These are phyloP conservation scores for Venusia cambrica DNA, from an alignment of 2,888 invertebrate genomes.

Conservation along the genomic window DNA sequence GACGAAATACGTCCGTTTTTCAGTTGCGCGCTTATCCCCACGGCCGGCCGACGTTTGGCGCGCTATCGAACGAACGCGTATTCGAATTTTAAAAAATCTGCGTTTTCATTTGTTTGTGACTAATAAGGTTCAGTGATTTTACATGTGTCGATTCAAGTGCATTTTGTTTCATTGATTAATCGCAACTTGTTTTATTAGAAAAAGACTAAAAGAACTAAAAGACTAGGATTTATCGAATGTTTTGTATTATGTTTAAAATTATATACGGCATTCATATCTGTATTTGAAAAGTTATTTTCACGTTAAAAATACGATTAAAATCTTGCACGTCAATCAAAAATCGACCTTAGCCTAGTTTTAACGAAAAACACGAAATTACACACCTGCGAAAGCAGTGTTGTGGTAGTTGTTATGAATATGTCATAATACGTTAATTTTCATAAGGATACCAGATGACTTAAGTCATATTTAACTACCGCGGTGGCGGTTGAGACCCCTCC, in stretches of 20 bases:
- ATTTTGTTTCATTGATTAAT: slow-evolving; percentile 17
- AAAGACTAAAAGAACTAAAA: no score
- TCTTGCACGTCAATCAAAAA: slow-evolving; percentile 3
- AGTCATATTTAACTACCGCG: no score
- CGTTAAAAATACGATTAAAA: background rate
- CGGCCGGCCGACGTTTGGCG: slow-evolving; percentile 60
- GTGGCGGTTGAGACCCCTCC: no score
- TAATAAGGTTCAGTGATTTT: slow-evolving; percentile 37
- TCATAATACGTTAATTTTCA: no score
- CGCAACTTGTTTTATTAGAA: no score
- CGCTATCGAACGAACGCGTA: slow-evolving; percentile 35
- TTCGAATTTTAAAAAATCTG: slow-evolving; percentile 41
- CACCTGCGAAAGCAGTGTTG: no score
- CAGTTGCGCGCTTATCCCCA: slow-evolving; percentile 66
- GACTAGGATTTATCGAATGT: slow-evolving; percentile 38
- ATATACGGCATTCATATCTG: slow-evolving; percentile 24
- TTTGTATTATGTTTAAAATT: slow-evolving; percentile 34
- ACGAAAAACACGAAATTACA: no score
- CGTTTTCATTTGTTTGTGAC: slow-evolving; percentile 39
- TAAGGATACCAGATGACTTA: no score
- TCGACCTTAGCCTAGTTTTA: slow-evolving; percentile 10
- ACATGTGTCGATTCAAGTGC: slow-evolving; percentile 15
- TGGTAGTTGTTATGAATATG: no score
- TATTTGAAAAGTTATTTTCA: slow-evolving; percentile 3
- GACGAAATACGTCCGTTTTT: slow-evolving; percentile 50